Evolutionary conservation across 2,797 vertebrate genomes (phyloP).

Genomic region (Liasis olivaceus): DNA sequence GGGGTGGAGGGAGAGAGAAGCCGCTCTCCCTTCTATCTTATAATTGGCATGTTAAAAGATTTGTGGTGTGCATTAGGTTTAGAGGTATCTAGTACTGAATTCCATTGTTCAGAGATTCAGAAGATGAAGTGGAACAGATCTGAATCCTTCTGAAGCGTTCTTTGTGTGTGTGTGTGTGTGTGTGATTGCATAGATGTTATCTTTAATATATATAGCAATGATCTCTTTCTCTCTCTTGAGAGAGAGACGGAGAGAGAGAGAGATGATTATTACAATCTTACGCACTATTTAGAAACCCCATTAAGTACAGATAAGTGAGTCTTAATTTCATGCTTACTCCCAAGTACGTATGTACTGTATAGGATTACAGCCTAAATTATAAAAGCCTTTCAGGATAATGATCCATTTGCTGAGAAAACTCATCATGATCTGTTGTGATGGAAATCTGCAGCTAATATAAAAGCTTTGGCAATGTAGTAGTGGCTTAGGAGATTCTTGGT

Average conservation of each 20-base stretch:
- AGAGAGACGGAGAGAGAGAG: background rate
- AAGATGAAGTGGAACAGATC: background rate
- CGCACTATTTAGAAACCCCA: background rate
- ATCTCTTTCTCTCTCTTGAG: no score
- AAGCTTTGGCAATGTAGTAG: background rate
- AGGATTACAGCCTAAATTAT: background rate
- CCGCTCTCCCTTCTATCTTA: constrained; percentile 42
- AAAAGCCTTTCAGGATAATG: background rate
- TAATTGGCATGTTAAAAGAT: constrained; percentile 43
- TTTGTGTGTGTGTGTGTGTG: background rate
- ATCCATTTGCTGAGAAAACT: background rate
- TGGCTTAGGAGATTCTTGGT: background rate
- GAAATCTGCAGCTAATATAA: background rate
- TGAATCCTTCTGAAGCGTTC: background rate
- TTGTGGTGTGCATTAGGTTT: background rate
- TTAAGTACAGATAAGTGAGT: background rate
- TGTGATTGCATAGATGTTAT: no score
- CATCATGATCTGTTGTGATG: background rate
- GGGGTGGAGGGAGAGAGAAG: background rate
- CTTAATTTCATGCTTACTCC: background rate
- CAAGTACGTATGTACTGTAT: background rate
- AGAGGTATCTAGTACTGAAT: no score
- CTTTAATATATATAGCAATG: no score
- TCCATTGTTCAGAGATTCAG: background rate
- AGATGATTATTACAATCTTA: background rate